phyloP scores from a whole-genome alignment of 2,888 invertebrate genomes.

The Latrodectus hesperus region DNA sequence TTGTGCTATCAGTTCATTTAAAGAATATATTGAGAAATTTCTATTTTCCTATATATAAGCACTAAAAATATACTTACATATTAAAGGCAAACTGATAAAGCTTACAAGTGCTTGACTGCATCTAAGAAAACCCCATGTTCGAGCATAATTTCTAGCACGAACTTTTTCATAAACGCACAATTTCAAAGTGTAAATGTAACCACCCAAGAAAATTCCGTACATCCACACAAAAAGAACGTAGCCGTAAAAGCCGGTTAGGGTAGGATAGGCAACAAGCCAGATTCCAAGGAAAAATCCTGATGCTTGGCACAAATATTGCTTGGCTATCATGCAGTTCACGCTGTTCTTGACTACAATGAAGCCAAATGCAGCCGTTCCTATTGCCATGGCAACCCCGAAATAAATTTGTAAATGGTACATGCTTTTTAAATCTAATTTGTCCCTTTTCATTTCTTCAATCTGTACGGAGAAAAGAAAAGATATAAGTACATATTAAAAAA shows the following conservation, averaged over 20 bases:
- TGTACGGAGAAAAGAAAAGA: slow-evolving; percentile 74
- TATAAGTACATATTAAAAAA: no score
- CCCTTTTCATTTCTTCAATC: slow-evolving; percentile 87
- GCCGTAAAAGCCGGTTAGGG: slow-evolving; percentile 83
- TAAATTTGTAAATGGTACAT: slow-evolving; percentile 83
- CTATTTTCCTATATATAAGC: background rate
- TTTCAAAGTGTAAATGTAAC: slow-evolving; percentile 90
- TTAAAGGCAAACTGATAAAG: slow-evolving; percentile 87
- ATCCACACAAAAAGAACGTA: slow-evolving; percentile 78
- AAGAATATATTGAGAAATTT: background rate
- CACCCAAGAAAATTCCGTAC: slow-evolving; percentile 88
- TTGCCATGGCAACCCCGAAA: slow-evolving; percentile 89
- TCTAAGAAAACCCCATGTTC: slow-evolving; percentile 91
- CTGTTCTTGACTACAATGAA: slow-evolving; percentile 85
- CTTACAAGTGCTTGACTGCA: slow-evolving; percentile 90
- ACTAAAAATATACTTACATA: slow-evolving; percentile 78
- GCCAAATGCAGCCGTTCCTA: slow-evolving; percentile 87
- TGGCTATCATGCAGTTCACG: slow-evolving; percentile 86
- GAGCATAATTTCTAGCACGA: slow-evolving; percentile 87
- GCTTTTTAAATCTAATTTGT: slow-evolving; percentile 87
- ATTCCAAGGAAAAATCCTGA: slow-evolving; percentile 76
- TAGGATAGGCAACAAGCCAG: slow-evolving; percentile 87
- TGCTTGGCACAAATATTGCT: slow-evolving; percentile 85
- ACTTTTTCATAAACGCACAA: slow-evolving; percentile 92
- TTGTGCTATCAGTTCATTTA: background rate